Conservation (phyloP, 2,113 vertebrate genomes). For the Rafetus swinhoei region DNA sequence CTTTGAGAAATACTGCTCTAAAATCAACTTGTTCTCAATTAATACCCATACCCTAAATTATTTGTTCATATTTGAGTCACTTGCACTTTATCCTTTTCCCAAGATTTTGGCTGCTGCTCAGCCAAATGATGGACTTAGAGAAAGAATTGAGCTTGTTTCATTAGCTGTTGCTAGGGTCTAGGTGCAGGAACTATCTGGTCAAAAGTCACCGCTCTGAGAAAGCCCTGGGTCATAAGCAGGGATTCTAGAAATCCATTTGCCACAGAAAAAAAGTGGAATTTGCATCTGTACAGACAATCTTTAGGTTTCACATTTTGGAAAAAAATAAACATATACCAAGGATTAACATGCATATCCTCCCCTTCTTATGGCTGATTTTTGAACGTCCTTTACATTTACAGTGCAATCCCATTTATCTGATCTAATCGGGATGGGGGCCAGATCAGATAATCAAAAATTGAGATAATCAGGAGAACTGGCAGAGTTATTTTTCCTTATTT, state of each 20-base stretch:
- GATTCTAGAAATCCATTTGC: no score
- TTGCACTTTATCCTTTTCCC: not conserved
- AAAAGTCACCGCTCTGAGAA: not conserved
- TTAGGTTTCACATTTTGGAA: no score
- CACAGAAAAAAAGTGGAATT: not conserved
- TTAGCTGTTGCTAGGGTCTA: not conserved
- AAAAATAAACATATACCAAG: no score
- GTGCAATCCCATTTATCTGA: no score
- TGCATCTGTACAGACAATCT: no score
- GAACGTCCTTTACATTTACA: no score
- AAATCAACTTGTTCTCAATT: not conserved
- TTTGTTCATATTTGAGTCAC: not conserved
- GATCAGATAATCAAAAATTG: no score
- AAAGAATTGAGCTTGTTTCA: accelerated
- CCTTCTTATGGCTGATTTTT: no score
- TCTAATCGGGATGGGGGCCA: no score
- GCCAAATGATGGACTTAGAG: not conserved
- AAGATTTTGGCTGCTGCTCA: not conserved
- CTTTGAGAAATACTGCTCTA: not conserved
- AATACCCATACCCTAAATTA: not conserved
- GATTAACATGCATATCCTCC: no score
- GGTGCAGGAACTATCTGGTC: accelerated
- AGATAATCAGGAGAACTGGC: no score
- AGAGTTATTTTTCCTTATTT: no score
- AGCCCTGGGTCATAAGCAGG: not conserved